Percentiles rank a stretch among this genome's conserved stretches.
Evolutionary conservation across 2,888 invertebrate species (phyloP).

Genomic region (Argyra leucocephala): DNA sequence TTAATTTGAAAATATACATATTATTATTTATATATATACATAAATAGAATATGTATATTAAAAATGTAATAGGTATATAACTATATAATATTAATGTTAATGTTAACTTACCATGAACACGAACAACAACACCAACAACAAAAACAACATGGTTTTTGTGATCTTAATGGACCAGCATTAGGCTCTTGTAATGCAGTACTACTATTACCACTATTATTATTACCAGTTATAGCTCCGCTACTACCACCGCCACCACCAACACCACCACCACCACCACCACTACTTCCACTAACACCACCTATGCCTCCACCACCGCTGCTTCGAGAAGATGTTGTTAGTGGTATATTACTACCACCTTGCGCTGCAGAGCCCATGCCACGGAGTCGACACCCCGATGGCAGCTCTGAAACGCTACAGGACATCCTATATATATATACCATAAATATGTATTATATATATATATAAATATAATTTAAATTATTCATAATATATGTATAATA

Average conservation of each 20-base stretch:
- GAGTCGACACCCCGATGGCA: constrained; percentile 44
- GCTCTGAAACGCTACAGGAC: constrained; percentile 51
- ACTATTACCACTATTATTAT: constrained; percentile 32
- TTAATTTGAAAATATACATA: neutral
- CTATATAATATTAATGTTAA: neutral
- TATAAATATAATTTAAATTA: too few relatives aligned
- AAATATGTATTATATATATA: neutral
- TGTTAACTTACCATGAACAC: constrained; percentile 55
- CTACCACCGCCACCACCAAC: constrained; percentile 28
- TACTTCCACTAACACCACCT: constrained; percentile 32
- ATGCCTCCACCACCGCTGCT: constrained; percentile 26
- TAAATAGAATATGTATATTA: neutral
- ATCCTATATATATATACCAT: constrained; percentile 36
- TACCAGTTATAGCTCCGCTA: constrained; percentile 28
- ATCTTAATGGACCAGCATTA: constrained; percentile 38
- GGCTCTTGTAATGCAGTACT: constrained; percentile 38
- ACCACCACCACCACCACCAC: constrained; percentile 20
- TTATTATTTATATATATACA: neutral
- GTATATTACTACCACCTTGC: constrained; percentile 33
- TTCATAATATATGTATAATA: neutral
- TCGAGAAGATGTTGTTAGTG: constrained; percentile 29
- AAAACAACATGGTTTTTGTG: constrained; percentile 54
- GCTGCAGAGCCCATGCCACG: constrained; percentile 43
- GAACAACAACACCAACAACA: constrained; percentile 64
- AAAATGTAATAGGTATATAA: constrained; percentile 1